Evolutionary conservation across 92 coral and sea anemone genomes (phyloP).

Genomic region (Muricea muricata): DNA sequence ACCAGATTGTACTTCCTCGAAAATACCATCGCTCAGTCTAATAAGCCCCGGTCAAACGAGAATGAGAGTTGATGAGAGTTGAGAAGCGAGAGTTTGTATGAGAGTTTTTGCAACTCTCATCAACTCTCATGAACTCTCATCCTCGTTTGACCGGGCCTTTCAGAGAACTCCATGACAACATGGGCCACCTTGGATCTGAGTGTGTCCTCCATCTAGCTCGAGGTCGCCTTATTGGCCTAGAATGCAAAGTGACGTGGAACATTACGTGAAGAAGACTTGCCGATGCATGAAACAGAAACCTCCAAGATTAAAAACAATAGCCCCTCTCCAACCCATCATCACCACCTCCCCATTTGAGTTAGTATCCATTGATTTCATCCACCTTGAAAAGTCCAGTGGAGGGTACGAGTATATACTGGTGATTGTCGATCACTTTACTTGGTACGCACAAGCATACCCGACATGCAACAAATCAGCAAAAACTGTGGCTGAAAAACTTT

Average conservation of each 20-base stretch:
- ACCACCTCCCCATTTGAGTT: constrained; percentile 57
- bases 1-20: constrained; percentile 49
- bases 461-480: constrained; percentile 49
- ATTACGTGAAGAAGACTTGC: constrained; percentile 40
- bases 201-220: constrained; percentile 39
- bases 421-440: not conserved
- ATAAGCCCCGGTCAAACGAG: no score
- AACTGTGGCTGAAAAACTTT: constrained; percentile 58
- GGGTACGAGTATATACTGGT: no score
- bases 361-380: constrained; percentile 55
- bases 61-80: no score
- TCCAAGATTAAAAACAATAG: constrained; percentile 33
- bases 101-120: no score
- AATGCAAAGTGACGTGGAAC: constrained; percentile 58
- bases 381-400: not conserved
- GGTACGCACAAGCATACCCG: not conserved
- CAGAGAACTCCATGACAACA: constrained; percentile 58
- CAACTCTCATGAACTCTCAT: no score
- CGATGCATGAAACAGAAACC: constrained; percentile 51
- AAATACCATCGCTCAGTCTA: constrained; percentile 35
- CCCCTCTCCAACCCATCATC: constrained; percentile 50
- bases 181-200: constrained; percentile 64
- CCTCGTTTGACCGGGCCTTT: no score
- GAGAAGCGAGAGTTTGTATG: no score
- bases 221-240: constrained; percentile 64